These are phyloP conservation scores for Macaria notata DNA, from an alignment of 2,888 invertebrate species.

Conservation along the genomic window DNA sequence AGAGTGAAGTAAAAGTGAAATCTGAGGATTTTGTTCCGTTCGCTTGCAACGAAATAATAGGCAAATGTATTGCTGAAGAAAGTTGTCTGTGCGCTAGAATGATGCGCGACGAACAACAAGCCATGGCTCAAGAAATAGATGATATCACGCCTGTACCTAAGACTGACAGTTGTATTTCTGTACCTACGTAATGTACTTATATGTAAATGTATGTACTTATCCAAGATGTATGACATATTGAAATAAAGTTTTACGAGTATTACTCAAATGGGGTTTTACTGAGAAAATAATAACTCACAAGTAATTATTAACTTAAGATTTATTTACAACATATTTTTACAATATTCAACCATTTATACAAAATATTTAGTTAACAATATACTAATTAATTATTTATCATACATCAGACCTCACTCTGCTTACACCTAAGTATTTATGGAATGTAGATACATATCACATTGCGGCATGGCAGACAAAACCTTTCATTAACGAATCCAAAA, in stretches of 20 bases:
- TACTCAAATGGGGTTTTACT: not conserved
- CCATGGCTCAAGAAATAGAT: conserved; percentile 65
- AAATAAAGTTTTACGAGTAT: conserved; percentile 14
- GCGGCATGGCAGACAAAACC: conserved; percentile 64
- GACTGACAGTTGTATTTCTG: conserved; percentile 27
- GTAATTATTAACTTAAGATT: conserved; percentile 73
- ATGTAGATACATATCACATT: conserved; percentile 70
- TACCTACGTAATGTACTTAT: conserved; percentile 28
- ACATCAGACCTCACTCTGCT: conserved; percentile 74
- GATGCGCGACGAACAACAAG: conserved; percentile 59
- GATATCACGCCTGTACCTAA: conserved; percentile 67
- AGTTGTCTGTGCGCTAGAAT: conserved; percentile 72
- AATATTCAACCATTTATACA: conserved; percentile 80
- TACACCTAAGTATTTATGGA: conserved; percentile 65
- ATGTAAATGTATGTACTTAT: conserved; percentile 7
- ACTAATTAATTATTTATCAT: conserved; percentile 73
- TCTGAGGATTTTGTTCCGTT: conserved; percentile 42
- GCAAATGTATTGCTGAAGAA: conserved; percentile 71
- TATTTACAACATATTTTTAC: conserved; percentile 81
- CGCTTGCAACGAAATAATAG: conserved; percentile 67
- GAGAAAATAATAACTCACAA: conserved; percentile 36
- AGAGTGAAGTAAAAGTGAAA: not conserved
- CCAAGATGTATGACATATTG: not conserved
- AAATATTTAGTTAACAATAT: conserved; percentile 78
- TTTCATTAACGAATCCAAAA: conserved; percentile 48